Evolutionary conservation across 1,140 invertebrate genomes (phyloP).

Genomic region (Rhyzopertha dominica): DNA sequence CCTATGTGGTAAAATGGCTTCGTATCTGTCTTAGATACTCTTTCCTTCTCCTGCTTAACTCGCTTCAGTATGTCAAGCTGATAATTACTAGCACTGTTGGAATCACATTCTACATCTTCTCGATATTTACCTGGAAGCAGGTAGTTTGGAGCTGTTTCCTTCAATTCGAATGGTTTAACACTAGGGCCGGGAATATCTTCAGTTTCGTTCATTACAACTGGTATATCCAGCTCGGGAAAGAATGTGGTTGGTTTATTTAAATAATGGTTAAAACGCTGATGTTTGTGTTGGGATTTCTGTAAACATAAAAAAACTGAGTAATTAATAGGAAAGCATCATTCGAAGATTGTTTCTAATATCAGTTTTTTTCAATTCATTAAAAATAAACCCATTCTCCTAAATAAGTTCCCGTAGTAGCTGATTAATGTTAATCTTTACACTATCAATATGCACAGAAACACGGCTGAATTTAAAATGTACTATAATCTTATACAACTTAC

Average conservation of each 20-base stretch:
- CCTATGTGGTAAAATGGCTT: conserved; percentile 46
- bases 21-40: conserved; percentile 22
- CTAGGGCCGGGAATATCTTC: conserved; percentile 43
- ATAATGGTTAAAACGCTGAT: conserved; percentile 50
- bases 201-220: conserved; percentile 51
- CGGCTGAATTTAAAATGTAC: too few species aligned
- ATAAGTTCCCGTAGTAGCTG: too few species aligned
- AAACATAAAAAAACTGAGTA: conserved; percentile 18
- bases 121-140: conserved; percentile 16
- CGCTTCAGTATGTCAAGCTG: conserved; percentile 41
- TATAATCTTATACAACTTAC: too few species aligned
- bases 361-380: too few species aligned
- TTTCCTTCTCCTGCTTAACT: conserved; percentile 36
- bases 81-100: conserved; percentile 19
- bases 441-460: too few species aligned
- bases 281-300: conserved; percentile 44
- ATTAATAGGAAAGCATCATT: too few species aligned
- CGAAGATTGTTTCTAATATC: too few species aligned
- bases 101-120: conserved; percentile 29
- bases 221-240: conserved; percentile 67
- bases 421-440: too few species aligned
- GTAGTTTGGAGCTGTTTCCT: conserved; percentile 10
- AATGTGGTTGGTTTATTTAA: conserved; percentile 66
- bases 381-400: too few species aligned
- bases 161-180: background rate